phyloP scores from a whole-genome alignment of 2,113 vertebrate genomes.

The Carollia perspicillata region DNA sequence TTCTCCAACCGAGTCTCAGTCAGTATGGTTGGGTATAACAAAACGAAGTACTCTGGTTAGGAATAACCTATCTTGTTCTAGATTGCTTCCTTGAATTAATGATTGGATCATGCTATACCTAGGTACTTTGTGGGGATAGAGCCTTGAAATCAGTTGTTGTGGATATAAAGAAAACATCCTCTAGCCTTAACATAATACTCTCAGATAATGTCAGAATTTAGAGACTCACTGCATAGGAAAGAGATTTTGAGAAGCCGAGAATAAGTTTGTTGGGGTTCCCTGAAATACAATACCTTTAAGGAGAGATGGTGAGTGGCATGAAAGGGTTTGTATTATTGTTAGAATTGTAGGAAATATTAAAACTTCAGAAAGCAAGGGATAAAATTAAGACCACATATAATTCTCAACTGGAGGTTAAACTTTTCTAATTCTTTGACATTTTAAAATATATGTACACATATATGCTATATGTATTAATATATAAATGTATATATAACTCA shows the following conservation, averaged over 20 bases:
- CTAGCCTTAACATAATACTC: neutral
- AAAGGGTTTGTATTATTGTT: neutral
- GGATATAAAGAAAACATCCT: neutral
- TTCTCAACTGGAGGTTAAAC: neutral
- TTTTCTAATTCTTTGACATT: neutral
- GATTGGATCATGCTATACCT: neutral
- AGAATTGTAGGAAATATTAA: conserved; percentile 22
- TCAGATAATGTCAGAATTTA: neutral
- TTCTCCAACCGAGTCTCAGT: neutral
- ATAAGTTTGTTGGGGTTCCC: neutral
- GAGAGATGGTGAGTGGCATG: neutral
- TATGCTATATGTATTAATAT: neutral
- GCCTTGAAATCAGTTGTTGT: neutral
- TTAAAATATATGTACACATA: neutral
- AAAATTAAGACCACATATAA: conserved; percentile 12
- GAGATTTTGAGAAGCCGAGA: neutral
- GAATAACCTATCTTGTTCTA: neutral
- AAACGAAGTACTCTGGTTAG: neutral
- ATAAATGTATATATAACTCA: neutral
- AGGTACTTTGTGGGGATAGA: neutral
- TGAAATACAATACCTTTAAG: neutral
- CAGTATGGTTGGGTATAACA: neutral
- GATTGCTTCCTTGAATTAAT: neutral
- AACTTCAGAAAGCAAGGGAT: neutral
- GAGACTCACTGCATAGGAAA: neutral